Conservation (phyloP, 2,113 vertebrate genomes). For the Leuciscus idus region DNA sequence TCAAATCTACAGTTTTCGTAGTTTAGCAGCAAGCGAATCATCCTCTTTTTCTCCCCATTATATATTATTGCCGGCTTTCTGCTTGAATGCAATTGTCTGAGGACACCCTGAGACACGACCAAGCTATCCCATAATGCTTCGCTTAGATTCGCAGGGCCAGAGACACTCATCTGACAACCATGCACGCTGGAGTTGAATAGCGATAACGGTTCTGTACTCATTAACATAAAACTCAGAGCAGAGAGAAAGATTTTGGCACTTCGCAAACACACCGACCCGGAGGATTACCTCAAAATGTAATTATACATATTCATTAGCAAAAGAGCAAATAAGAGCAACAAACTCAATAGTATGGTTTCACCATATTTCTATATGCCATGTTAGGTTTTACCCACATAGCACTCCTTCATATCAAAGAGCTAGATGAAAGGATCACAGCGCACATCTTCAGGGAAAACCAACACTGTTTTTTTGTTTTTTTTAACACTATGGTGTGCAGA, state of each 20-base stretch:
- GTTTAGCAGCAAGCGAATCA: constrained; percentile 59
- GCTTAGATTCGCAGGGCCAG: constrained; percentile 43
- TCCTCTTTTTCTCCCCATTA: constrained; percentile 35
- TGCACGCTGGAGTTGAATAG: constrained; percentile 40
- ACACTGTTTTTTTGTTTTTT: background rate
- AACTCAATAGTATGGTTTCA: constrained; percentile 54
- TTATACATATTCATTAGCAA: constrained; percentile 44
- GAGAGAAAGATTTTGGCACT: constrained; percentile 56
- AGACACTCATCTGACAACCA: constrained; percentile 46
- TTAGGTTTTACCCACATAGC: constrained; percentile 70
- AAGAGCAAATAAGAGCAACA: constrained; percentile 47
- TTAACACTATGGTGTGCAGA: constrained; percentile 32
- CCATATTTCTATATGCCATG: constrained; percentile 61
- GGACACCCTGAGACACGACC: constrained; percentile 55
- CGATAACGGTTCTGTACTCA: constrained; percentile 40
- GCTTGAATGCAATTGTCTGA: constrained; percentile 53
- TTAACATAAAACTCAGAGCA: constrained; percentile 37
- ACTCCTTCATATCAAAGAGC: constrained; percentile 78
- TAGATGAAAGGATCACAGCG: constrained; percentile 44
- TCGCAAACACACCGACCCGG: constrained; percentile 46
- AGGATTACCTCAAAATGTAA: constrained; percentile 51
- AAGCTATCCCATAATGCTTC: constrained; percentile 48
- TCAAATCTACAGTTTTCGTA: constrained; percentile 49
- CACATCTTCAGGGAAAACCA: constrained; percentile 28
- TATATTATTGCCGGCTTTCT: constrained; percentile 55